Evolutionary conservation across 2,113 vertebrate species (phyloP), one percentile per base, ranked within the genome.

Genomic region (Trinectes maculatus): DNA sequence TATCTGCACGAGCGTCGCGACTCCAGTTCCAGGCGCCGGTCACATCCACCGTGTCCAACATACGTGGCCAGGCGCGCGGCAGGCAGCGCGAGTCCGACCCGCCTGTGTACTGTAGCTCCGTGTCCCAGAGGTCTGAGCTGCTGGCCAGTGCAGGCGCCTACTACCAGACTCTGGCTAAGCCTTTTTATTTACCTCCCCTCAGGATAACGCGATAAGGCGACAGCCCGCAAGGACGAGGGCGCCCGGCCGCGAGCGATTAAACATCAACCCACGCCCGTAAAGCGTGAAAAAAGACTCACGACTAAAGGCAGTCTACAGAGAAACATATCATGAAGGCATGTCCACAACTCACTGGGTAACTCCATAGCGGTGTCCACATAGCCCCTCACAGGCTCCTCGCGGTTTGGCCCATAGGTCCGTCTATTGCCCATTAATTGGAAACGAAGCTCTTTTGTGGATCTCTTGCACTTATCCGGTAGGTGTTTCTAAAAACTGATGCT

Each of bases 391-490:
- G 85, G 80, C 58, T 91, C 87, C 88, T 84, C 74, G 79, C 74
- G 70, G 71, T 87, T 88, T 83, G 83, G 77, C 79, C 82, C 83
- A 89, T 89, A 71, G 85, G 77, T 83, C 86, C 80, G 91, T 87
- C 90, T 91, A 87, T 90, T 81, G 87, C 64, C 76, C 79, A 79
- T 92, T 92, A 90, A 92, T 93, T 93, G 89, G 85, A 87, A 87
- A 89, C 85, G 72, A 87, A 85, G 89, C 87, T 87, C 90, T 91
- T 91, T 89, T 89, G 91, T 84, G 85, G 87, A 90, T 89, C 87
- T 89, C 71, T 82, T 78, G 63, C 87, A 91, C 89, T 93, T 92
- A 92, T 92, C 89, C 91, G 88, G 90, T 90, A 90, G 90, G 89
- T 92, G 88, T 88, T 90, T 90, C 90, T 92, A 72, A 80, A 85